Percentiles rank a stretch among this genome's conserved stretches.
Evolutionary conservation across 1,140 invertebrate species (phyloP).

Genomic region (Radopholus similis): DNA sequence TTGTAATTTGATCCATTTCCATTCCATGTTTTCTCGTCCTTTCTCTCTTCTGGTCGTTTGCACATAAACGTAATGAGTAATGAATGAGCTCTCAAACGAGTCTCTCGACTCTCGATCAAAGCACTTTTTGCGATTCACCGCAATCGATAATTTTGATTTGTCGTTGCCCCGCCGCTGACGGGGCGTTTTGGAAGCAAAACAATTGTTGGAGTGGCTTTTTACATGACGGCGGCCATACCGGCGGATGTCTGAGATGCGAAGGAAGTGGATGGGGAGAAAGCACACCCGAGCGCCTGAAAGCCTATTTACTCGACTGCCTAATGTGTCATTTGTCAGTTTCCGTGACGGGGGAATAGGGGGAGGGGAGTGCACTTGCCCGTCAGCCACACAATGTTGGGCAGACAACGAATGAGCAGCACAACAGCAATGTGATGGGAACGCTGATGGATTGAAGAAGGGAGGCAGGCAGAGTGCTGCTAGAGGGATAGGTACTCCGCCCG

Average conservation of each 20-base stretch:
- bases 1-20: background rate
- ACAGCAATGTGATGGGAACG: background rate
- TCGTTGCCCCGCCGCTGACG: too few relatives aligned
- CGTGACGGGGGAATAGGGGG: background rate
- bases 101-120: too few relatives aligned
- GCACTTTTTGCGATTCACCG: too few relatives aligned
- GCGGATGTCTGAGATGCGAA: background rate
- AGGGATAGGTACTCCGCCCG: background rate
- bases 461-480: background rate
- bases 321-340: constrained; percentile 6
- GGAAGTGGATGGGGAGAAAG: background rate
- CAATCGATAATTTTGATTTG: too few relatives aligned
- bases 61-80: too few relatives aligned
- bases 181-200: too few relatives aligned
- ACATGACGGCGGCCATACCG: too few relatives aligned
- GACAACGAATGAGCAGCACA: background rate
- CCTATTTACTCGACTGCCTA: background rate
- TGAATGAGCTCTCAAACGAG: too few relatives aligned
- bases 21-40: background rate
- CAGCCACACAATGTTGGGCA: too few relatives aligned
- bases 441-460: background rate
- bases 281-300: background rate
- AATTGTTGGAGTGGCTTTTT: background rate
- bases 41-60: background rate
- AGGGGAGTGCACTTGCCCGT: background rate